Evolutionary conservation across 2,113 vertebrate species (phyloP).

Genomic region (Heteronetta atricapilla): DNA sequence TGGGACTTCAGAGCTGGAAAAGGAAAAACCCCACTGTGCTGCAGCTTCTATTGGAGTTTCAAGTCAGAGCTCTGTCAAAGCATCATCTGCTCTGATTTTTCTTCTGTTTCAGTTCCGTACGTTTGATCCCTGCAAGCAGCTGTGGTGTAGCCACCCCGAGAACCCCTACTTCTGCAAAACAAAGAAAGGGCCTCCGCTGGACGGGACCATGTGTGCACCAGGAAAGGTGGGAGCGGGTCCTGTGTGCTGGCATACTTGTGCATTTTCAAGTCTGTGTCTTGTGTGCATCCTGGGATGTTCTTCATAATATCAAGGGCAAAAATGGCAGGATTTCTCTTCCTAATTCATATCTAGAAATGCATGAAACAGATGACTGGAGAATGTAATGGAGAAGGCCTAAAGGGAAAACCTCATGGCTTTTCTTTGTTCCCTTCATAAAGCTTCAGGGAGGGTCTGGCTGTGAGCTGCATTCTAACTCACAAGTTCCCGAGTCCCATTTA

Average conservation of each 20-base stretch:
- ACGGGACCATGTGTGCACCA: slow-evolving; percentile 93
- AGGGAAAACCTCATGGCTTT: not conserved
- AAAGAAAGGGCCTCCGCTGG: slow-evolving; percentile 96
- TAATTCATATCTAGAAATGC: not conserved
- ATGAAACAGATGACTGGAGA: not conserved
- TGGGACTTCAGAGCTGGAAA: not conserved
- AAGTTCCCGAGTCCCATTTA: not conserved
- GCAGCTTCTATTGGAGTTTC: not conserved
- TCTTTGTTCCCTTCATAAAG: not conserved
- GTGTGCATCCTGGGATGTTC: not conserved
- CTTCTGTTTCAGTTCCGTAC: slow-evolving; percentile 89
- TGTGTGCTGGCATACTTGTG: rapidly evolving
- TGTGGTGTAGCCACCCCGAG: slow-evolving; percentile 98
- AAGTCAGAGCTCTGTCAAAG: not conserved
- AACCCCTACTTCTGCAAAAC: slow-evolving; percentile 99
- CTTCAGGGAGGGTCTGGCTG: not conserved
- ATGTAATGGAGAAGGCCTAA: not conserved
- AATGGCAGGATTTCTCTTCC: not conserved
- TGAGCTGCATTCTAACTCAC: not conserved
- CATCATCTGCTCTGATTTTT: not conserved
- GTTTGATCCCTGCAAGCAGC: slow-evolving; percentile 96
- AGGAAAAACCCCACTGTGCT: not conserved
- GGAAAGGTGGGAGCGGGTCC: slow-evolving; percentile 84
- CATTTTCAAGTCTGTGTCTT: rapidly evolving
- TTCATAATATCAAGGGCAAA: not conserved